Conservation (phyloP, 1,140 invertebrate species). For the Luehdorfia chinensis region DNA sequence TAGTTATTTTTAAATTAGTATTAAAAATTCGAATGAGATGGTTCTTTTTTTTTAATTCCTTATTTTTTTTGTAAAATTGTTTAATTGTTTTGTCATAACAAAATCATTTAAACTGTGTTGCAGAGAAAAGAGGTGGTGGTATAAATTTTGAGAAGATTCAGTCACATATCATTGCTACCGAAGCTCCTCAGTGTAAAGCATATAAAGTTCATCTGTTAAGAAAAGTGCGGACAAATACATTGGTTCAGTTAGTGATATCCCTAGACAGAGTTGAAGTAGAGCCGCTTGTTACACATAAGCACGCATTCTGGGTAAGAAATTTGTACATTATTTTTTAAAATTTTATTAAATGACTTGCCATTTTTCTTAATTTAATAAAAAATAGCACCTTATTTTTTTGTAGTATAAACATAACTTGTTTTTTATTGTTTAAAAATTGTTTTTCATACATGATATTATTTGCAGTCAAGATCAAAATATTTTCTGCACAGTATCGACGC, state of each 20-base stretch:
- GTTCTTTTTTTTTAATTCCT: too few species aligned
- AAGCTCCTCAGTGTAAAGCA: constrained; percentile 90
- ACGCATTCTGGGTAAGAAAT: constrained; percentile 82
- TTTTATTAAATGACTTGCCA: too few species aligned
- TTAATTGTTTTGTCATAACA: too few species aligned
- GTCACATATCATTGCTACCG: constrained; percentile 84
- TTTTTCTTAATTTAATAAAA: background rate
- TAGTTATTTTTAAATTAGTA: too few species aligned
- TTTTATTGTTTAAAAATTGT: constrained; percentile 5
- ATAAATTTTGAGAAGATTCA: constrained; percentile 72
- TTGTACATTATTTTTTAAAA: too few species aligned
- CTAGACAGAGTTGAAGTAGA: constrained; percentile 95
- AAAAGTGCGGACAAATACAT: constrained; percentile 87
- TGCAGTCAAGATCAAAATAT: constrained; percentile 76
- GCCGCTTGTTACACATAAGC: constrained; percentile 85
- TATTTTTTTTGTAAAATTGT: too few species aligned
- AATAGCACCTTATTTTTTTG: constrained; percentile 19
- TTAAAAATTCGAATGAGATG: too few species aligned
- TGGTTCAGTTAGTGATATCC: constrained; percentile 91
- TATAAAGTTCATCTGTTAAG: constrained; percentile 89
- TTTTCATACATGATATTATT: too few species aligned
- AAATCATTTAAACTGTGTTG: too few species aligned
- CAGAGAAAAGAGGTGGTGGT: constrained; percentile 26
- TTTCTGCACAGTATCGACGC: constrained; percentile 90
- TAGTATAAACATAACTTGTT: background rate